Evolutionary conservation across 1,140 invertebrate species (phyloP), one percentile per base, ranked within the genome.

Genomic region (Drosophila asahinai): DNA sequence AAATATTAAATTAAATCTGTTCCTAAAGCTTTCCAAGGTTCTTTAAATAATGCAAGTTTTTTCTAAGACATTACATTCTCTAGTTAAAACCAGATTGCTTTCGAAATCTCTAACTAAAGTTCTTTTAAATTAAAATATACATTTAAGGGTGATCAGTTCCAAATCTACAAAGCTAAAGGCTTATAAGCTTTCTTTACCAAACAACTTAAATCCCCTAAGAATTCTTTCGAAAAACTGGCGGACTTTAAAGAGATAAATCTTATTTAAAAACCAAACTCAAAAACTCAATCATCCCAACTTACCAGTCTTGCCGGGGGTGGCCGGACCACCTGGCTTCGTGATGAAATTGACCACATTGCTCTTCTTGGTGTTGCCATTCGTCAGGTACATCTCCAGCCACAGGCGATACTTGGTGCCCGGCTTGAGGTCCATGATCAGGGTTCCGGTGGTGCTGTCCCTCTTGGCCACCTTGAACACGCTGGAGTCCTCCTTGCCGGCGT

Each of bases 321-420:
- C 92, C 14, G 95, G 94, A 45, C 96, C 94, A 51, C 95, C 94
- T 5, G 96, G 95, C 86, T 97, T 97, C 0, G 97, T 98, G n/a
- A 96, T 95, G 51, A 98, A 97, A 80, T 97, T 96, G 78, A 97
- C 95, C 0, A 98, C 97, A 84, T 98, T 98, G 86, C 96, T 97
- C 48, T 97, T 97, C 92, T 97, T 97, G 54, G 97, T 97, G 89
- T 96, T 96, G 14, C 97, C 97, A 91, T 98, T 98, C 2, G 97
- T 97, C 22, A 98, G 93, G 92, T 97, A 98, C 42, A 97, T 95
- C 90, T 98, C 97, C 55, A 98, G 93, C 97, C 97, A 98, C 25
- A 98, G 94, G 36, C 96, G 95, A 92, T 98, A 97, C 86, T 96
- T 96, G 11, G 96, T 97, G 54, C 96, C 96, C 1, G 97, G 97